Evolutionary conservation across 53 echinoderm and acorn worm genomes (phyloP).

Genomic region (Hippasteria phrygiana): DNA sequence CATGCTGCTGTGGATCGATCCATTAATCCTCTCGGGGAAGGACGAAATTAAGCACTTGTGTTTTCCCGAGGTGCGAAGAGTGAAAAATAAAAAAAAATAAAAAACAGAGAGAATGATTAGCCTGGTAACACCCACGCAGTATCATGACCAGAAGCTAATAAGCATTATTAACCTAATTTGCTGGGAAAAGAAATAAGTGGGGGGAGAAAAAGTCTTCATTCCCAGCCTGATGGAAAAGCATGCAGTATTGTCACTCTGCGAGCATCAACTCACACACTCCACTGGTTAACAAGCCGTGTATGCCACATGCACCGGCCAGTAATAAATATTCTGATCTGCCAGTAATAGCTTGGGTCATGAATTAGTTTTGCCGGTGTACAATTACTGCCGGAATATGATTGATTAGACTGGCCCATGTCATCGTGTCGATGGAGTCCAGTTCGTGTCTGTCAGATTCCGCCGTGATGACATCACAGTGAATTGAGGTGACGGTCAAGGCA

Average conservation of each 20-base stretch:
- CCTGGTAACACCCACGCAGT: constrained; percentile 15
- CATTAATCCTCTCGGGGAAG: constrained; percentile 47
- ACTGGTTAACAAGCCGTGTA: constrained; percentile 41
- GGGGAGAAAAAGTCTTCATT: background rate
- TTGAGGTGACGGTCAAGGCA: constrained; percentile 48
- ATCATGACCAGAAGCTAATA: constrained; percentile 25
- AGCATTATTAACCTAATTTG: constrained; percentile 48
- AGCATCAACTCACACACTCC: constrained; percentile 1
- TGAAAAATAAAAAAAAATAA: background rate
- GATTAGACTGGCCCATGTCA: constrained; percentile 13
- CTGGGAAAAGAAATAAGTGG: background rate
- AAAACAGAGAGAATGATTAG: constrained; percentile 2
- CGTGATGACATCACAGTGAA: constrained; percentile 34
- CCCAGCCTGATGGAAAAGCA: background rate
- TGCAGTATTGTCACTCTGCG: background rate
- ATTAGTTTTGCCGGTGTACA: constrained; percentile 40
- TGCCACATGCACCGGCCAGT: background rate
- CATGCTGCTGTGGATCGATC: constrained; percentile 14
- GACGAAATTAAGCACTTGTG: constrained; percentile 24
- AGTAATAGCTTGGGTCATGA: constrained; percentile 54
- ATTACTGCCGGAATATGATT: constrained; percentile 52
- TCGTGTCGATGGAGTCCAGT: background rate
- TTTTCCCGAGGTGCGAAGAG: constrained; percentile 19
- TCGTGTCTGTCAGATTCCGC: background rate
- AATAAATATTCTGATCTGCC: constrained; percentile 53